A percentile compares a stretch with the other conserved stretches of the same genome.
These are phyloP conservation scores for Trisateles emortualis DNA, from an alignment of 2,888 invertebrate genomes.

Conservation along the genomic window DNA sequence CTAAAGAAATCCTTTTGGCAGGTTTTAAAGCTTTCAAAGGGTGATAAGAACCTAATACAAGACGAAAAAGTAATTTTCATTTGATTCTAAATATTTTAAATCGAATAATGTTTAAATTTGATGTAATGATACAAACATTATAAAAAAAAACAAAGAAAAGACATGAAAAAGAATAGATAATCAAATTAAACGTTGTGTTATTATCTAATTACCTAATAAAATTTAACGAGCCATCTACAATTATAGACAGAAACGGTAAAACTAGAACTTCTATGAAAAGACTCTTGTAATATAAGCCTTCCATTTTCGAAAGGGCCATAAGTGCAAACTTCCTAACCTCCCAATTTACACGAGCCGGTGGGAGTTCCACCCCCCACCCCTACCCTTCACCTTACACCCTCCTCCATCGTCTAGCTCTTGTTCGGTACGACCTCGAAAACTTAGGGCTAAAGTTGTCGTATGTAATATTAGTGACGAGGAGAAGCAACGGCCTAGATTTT, in stretches of 20 bases:
- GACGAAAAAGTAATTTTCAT: too few species aligned
- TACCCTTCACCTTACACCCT: conserved; percentile 35
- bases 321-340: conserved; percentile 67
- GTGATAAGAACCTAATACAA: too few species aligned
- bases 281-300: conserved; percentile 55
- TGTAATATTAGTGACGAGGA: conserved; percentile 42
- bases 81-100: too few species aligned
- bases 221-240: conserved; percentile 16
- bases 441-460: conserved; percentile 54
- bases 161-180: neutral
- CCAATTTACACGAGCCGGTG: conserved; percentile 52
- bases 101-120: too few species aligned
- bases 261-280: conserved; percentile 38
- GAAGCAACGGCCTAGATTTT: conserved; percentile 36
- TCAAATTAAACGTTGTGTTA: neutral
- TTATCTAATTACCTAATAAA: conserved; percentile 23
- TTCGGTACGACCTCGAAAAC: conserved; percentile 75
- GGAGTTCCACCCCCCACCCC: conserved; percentile 31
- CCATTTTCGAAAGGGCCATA: conserved; percentile 59
- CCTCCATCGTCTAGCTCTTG: conserved; percentile 72
- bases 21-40: too few species aligned
- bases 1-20: too few species aligned
- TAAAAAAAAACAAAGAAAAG: neutral
- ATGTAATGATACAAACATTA: neutral
- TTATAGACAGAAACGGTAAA: conserved; percentile 41